Conservation (phyloP, 2,797 vertebrate species). For the Melanotaenia trifasciata region DNA sequence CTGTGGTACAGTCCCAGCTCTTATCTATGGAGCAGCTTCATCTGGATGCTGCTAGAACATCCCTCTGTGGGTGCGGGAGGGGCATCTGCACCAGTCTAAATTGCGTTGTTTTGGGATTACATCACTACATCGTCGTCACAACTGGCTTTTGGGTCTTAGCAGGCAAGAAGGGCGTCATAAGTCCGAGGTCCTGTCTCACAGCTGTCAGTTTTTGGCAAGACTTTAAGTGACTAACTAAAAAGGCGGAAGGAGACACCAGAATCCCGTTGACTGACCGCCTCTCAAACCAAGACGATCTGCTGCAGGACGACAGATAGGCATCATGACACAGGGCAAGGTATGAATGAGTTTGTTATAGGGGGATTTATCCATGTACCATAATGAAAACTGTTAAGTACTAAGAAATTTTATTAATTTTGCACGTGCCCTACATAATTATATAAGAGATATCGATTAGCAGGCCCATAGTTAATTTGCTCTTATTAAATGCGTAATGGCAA, state of each 20-base stretch:
- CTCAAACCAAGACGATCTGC: conserved; percentile 14
- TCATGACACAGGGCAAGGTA: conserved; percentile 86
- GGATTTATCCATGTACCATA: background rate
- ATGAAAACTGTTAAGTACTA: background rate
- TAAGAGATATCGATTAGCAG: background rate
- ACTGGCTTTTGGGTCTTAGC: conserved; percentile 38
- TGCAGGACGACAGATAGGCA: conserved; percentile 33
- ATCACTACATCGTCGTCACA: conserved; percentile 64
- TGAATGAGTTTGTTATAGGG: conserved; percentile 8
- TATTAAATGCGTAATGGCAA: conserved; percentile 3
- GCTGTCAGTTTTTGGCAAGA: background rate
- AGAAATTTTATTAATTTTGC: background rate
- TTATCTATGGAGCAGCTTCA: conserved; percentile 54
- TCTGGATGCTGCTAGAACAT: conserved; percentile 82
- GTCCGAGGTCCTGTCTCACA: conserved; percentile 11
- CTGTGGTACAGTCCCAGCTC: conserved; percentile 73
- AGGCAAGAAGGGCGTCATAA: conserved; percentile 20
- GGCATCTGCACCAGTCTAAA: conserved; percentile 54
- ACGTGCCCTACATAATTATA: conserved; percentile 14
- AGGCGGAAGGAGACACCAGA: conserved; percentile 26
- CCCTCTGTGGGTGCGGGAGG: conserved; percentile 65
- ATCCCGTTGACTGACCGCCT: conserved; percentile 16
- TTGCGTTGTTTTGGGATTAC: conserved; percentile 64
- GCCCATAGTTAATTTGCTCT: background rate
- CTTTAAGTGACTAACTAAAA: conserved; percentile 4